Evolutionary conservation across 1,140 invertebrate genomes (phyloP).

Genomic region (Eriosoma lanigerum): DNA sequence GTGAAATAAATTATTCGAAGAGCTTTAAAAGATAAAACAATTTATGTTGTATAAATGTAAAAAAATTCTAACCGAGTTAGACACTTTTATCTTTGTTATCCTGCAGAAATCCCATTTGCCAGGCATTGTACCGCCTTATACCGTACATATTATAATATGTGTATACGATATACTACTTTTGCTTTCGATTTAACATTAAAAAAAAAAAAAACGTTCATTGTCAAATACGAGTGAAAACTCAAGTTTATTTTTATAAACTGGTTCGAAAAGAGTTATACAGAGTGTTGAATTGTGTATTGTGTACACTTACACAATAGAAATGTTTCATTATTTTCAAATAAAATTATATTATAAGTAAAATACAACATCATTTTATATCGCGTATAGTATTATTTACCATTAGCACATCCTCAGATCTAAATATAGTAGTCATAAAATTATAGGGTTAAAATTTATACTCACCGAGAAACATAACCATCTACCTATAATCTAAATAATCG

Average conservation of each 20-base stretch:
- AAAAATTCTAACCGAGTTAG: background rate
- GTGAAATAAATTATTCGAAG: background rate
- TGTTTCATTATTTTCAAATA: too few species aligned
- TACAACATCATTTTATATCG: too few species aligned
- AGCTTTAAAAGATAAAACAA: background rate
- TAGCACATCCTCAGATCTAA: too few species aligned
- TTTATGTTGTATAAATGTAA: background rate
- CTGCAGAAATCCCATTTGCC: background rate
- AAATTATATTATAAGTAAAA: too few species aligned
- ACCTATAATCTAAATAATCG: too few species aligned
- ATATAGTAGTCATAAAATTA: too few species aligned
- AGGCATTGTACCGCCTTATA: background rate
- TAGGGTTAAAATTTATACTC: too few species aligned
- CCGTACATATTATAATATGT: background rate
- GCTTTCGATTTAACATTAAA: background rate
- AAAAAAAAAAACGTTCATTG: background rate
- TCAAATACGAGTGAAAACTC: background rate
- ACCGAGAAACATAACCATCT: too few species aligned
- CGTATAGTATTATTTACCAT: too few species aligned
- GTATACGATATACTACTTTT: background rate
- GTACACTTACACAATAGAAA: too few species aligned
- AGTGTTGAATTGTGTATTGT: background rate
- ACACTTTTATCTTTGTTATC: background rate
- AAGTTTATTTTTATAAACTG: background rate
- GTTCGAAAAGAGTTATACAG: slow-evolving; percentile 10